Conservation (phyloP, 2,888 invertebrate genomes). For the Cheilosia scutellata region DNA sequence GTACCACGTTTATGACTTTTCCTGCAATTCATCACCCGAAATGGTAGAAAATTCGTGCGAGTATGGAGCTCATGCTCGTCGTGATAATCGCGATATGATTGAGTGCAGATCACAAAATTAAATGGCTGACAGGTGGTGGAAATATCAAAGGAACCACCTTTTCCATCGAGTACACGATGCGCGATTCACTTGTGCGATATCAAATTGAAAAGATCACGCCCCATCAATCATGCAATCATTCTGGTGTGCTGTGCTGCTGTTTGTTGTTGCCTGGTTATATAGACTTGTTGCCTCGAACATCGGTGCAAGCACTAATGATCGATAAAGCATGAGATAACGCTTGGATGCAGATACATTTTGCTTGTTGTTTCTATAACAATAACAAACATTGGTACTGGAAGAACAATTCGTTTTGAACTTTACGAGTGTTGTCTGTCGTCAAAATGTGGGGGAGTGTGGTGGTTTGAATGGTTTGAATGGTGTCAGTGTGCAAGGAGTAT, state of each 20-base stretch:
- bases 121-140: conserved; percentile 51
- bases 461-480: conserved; percentile 22
- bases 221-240: conserved; percentile 70
- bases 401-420: conserved; percentile 69
- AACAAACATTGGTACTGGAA: conserved; percentile 22
- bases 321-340: conserved; percentile 67
- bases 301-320: conserved; percentile 60
- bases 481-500: conserved; percentile 13
- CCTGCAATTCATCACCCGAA: neutral
- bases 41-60: conserved; percentile 10
- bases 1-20: neutral
- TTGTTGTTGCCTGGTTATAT: conserved; percentile 18
- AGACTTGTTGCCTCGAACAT: conserved; percentile 20
- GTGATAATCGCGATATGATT: conserved; percentile 26
- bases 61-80: neutral
- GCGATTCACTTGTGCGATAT: conserved; percentile 58
- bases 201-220: conserved; percentile 65
- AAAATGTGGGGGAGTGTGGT: conserved; percentile 52
- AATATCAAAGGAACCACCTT: conserved; percentile 53
- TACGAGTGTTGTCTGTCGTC: conserved; percentile 41
- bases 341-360: conserved; percentile 17
- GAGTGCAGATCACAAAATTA: conserved; percentile 24
- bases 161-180: neutral
- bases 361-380: neutral
- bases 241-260: conserved; percentile 25